Evolutionary conservation across 2,113 vertebrate genomes (phyloP), one percentile per base, ranked within the genome.

Genomic region (Corythoichthys haematopterus): DNA sequence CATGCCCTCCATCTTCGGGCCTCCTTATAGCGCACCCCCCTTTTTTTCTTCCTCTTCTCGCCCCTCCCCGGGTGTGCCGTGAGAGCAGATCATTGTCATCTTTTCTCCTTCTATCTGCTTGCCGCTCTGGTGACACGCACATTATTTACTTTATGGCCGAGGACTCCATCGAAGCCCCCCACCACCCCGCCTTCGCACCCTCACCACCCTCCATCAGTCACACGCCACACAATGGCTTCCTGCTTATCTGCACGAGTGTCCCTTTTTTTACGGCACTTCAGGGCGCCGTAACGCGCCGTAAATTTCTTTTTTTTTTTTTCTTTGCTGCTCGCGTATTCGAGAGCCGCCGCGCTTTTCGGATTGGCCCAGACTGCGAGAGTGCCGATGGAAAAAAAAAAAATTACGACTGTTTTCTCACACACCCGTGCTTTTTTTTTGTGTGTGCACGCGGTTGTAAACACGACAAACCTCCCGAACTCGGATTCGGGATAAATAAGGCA

Each of bases 231-330:
- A 87, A 83, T 87, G 82, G 83, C 87, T 82, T 84, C 63, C 85
- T 80, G 81, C 87, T 90, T 88, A 90, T 90, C 87, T 84, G 60
- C 77, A 67, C 73, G 83, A 85, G 84, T 88, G 86, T 85, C 80
- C 88, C 88, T 89, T 90, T 90, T 89, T 89, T 90, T 90, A 90
- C 85, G 84, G 71, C 85, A 84, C 88, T 86, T 89, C 87, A 86
- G 86, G 89, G 87, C 84, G 71, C 78, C 68, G 60, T 81, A 84
- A 85, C 80, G 71, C 71, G 72, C 70, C 85, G 83, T 90, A 87
- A 90, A 89, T 89, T 81, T 77, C 66, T 15, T 56, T 56, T 56
- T 33, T 55, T 33, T 55, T 33, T 11, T 20, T 10, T 53, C 28
- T 33, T 55, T 55, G 61, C 79, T 80, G 78, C 83, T 88, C 88